Evolutionary conservation across 2,888 invertebrate genomes (phyloP), one percentile per base, ranked within the genome.

Genomic region (Hedya salicella): DNA sequence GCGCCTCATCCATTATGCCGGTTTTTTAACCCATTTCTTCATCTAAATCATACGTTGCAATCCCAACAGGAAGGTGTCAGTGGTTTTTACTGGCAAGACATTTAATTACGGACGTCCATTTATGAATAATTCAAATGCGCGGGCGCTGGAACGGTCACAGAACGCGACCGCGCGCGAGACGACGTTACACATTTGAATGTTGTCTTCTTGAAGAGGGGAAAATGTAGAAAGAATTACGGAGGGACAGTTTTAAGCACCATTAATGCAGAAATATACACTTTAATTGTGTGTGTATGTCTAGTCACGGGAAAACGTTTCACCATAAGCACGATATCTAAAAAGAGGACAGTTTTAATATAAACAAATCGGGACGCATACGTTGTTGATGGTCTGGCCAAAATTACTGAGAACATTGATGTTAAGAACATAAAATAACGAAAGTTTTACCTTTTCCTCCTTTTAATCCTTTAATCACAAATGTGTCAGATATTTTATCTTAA

Each of bases 111-210:
- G 42, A 68, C 76, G 77, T 81, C 81, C 79, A 80, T 68, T 73
- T 71, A 89, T 92, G 91, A 91, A 92, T 92, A 76, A 92, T 91
- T 90, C 91, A 92, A 71, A 39, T 84, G 85, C 72, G 74, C 86
- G 78, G 65, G 67, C 70, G 69, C 79, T 82, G 87, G 89, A 91
- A 91, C 91, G 89, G 91, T 89, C 91, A 91, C 91, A 91, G 82
- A 80, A 80, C 74, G 87, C 81, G 84, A 83, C 80, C 81, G 86
- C 52, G 89, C 89, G 88, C 89, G 88, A 86, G 82, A 77, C 70
- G 82, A 77, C 70, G 73, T 70, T 42, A 30, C 44, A 44, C 44
- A 68, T 48, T 59, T 68, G 48, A 32, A 65, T 59, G 57, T 52
- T 32, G 63, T 30, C 61, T 19, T 30, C 36, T 36, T 17, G 14